Percentiles rank a stretch among this genome's conserved stretches.
Conservation (phyloP, 1,140 invertebrate genomes). For the Paracyclopina nana region DNA sequence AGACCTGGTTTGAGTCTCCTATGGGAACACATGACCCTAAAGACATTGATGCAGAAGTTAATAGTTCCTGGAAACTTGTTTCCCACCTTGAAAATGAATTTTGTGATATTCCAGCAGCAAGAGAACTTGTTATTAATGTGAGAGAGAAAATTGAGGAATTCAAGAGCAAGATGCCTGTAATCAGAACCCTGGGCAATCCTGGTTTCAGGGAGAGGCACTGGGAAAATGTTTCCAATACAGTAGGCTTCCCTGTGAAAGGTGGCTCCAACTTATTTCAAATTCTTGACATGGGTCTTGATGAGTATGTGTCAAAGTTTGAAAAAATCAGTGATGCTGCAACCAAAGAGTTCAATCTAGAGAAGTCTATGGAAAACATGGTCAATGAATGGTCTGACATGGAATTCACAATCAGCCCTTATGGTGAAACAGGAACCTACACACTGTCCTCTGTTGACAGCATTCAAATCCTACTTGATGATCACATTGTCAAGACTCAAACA, state of each 20-base stretch:
- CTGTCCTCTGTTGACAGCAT: slow-evolving; percentile 81
- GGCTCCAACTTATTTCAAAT: slow-evolving; percentile 68
- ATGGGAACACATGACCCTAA: slow-evolving; percentile 71
- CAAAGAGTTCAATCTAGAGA: slow-evolving; percentile 83
- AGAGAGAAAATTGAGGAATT: slow-evolving; percentile 65
- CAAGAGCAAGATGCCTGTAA: slow-evolving; percentile 67
- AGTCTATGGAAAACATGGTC: slow-evolving; percentile 70
- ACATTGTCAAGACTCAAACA: slow-evolving; percentile 88
- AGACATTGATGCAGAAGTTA: slow-evolving; percentile 60
- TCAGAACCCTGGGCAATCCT: slow-evolving; percentile 79
- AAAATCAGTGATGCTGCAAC: slow-evolving; percentile 79
- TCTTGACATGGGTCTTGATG: slow-evolving; percentile 76
- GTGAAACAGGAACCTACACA: slow-evolving; percentile 78
- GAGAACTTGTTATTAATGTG: slow-evolving; percentile 26
- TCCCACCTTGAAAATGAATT: slow-evolving; percentile 16
- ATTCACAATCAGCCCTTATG: slow-evolving; percentile 45
- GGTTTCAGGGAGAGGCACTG: slow-evolving; percentile 80
- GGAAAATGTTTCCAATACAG: slow-evolving; percentile 85
- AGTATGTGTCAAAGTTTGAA: slow-evolving; percentile 79
- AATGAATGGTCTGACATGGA: slow-evolving; percentile 71
- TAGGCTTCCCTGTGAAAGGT: slow-evolving; percentile 74
- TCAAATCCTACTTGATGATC: slow-evolving; percentile 82
- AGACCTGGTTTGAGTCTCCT: slow-evolving; percentile 58
- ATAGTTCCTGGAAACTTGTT: slow-evolving; percentile 14
- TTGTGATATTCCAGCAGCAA: slow-evolving; percentile 3